phyloP scores from a whole-genome alignment of 2,797 vertebrate genomes.

The Aotus griseimembra region DNA sequence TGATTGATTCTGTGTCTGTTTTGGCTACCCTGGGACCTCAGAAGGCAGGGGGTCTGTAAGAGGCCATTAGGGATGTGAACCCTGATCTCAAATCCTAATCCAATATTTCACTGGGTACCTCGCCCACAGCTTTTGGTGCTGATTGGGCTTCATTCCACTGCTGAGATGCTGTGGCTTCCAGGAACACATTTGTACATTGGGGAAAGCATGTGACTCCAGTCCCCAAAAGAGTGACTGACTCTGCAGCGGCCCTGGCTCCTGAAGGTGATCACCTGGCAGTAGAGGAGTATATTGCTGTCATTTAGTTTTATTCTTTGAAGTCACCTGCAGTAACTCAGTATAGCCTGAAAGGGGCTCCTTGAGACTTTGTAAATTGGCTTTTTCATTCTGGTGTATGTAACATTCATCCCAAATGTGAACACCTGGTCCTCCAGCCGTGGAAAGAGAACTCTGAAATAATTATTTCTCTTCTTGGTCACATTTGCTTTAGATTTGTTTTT shows the following conservation, averaged over 20 bases:
- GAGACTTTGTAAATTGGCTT: conserved; percentile 78
- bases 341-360: conserved; percentile 87
- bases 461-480: conserved; percentile 15
- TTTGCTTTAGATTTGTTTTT: neutral
- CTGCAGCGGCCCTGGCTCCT: conserved; percentile 58
- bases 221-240: neutral
- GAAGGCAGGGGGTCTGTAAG: neutral
- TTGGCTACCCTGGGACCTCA: neutral
- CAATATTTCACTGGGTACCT: neutral
- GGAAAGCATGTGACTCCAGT: neutral
- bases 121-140: neutral
- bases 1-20: neutral
- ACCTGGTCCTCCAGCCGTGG: neutral
- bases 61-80: neutral
- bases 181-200: neutral
- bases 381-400: conserved; percentile 62
- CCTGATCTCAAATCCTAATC: neutral
- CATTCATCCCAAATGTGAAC: neutral
- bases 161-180: neutral
- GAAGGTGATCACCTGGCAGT: conserved; percentile 69
- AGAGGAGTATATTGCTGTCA: conserved; percentile 78
- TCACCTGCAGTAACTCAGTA: conserved; percentile 81
- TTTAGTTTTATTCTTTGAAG: conserved; percentile 54
- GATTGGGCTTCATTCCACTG: neutral
- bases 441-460: conserved; percentile 54